A percentile compares a stretch with the other conserved stretches of the same genome.
Evolutionary conservation across 2,888 invertebrate genomes (phyloP).

Genomic region (Byasa hedistus): DNA sequence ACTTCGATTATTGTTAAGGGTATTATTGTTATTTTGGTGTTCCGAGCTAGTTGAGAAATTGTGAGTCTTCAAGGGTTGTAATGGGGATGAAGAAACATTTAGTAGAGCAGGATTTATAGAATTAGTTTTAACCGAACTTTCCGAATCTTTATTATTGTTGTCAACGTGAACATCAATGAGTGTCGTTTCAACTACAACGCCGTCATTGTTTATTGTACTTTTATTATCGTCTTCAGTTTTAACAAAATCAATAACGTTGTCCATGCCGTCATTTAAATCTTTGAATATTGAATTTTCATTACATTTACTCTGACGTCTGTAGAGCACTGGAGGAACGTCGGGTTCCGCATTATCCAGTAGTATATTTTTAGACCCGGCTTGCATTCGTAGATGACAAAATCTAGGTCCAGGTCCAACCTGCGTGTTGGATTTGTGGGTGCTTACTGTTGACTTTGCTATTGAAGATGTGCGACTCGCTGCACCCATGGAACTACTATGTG

Average conservation of each 20-base stretch:
- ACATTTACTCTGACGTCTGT: constrained; percentile 81
- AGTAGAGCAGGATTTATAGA: constrained; percentile 68
- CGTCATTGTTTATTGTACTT: constrained; percentile 55
- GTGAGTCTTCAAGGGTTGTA: constrained; percentile 74
- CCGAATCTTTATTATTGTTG: constrained; percentile 64
- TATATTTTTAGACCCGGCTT: constrained; percentile 89
- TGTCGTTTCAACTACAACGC: constrained; percentile 67
- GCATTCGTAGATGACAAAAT: constrained; percentile 87
- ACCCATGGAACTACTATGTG: constrained; percentile 72
- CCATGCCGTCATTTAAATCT: constrained; percentile 66
- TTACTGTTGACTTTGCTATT: constrained; percentile 72
- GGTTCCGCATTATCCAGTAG: constrained; percentile 88
- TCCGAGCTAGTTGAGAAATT: constrained; percentile 69
- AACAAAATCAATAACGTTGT: constrained; percentile 62
- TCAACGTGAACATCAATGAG: constrained; percentile 73
- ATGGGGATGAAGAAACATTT: constrained; percentile 72
- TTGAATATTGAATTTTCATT: constrained; percentile 71
- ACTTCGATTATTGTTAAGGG: constrained; percentile 47
- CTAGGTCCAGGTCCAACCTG: constrained; percentile 83
- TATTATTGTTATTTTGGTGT: constrained; percentile 66
- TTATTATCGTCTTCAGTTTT: constrained; percentile 53
- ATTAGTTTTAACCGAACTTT: constrained; percentile 49
- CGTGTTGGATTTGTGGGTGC: constrained; percentile 72
- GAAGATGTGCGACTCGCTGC: constrained; percentile 73
- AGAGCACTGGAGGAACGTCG: constrained; percentile 85